phyloP scores from a whole-genome alignment of 1,140 invertebrate genomes.

The Cyrtorhinus lividipennis region DNA sequence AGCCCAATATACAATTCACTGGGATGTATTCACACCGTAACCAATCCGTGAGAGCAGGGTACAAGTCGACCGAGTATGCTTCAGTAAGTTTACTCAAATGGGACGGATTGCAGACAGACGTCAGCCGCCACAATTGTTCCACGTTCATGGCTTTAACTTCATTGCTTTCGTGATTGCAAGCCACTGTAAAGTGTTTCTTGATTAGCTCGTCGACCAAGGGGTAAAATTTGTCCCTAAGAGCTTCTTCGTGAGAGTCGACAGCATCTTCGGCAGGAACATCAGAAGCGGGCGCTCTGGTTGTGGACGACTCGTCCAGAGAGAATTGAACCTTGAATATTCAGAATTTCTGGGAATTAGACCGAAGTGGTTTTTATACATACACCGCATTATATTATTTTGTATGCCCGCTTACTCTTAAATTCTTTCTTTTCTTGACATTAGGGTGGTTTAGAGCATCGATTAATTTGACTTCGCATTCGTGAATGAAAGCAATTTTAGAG shows the following conservation, averaged over 20 bases:
- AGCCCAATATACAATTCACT: slow-evolving; percentile 34
- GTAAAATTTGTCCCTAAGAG: not conserved
- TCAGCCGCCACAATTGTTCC: not conserved
- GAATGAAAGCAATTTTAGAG: not conserved
- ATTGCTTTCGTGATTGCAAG: not conserved
- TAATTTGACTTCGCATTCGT: not conserved
- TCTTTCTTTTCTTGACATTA: slow-evolving; percentile 9
- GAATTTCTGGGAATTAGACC: no score
- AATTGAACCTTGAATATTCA: not conserved
- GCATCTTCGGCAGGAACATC: not conserved
- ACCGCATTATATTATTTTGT: no score
- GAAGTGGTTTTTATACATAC: no score
- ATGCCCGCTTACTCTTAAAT: slow-evolving; percentile 13
- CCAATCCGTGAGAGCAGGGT: slow-evolving; percentile 26
- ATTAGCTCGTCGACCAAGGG: not conserved
- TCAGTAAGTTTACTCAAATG: not conserved
- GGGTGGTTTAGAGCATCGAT: slow-evolving; percentile 3
- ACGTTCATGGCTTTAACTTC: not conserved
- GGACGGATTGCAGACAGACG: not conserved
- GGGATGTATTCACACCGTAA: slow-evolving; percentile 26
- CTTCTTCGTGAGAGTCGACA: not conserved
- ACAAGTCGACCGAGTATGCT: not conserved
- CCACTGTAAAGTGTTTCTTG: slow-evolving; percentile 5
- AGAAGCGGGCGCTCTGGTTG: no score
- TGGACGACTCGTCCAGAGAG: not conserved